phyloP scores from a whole-genome alignment of 2,797 vertebrate species.

The Argya squamiceps region DNA sequence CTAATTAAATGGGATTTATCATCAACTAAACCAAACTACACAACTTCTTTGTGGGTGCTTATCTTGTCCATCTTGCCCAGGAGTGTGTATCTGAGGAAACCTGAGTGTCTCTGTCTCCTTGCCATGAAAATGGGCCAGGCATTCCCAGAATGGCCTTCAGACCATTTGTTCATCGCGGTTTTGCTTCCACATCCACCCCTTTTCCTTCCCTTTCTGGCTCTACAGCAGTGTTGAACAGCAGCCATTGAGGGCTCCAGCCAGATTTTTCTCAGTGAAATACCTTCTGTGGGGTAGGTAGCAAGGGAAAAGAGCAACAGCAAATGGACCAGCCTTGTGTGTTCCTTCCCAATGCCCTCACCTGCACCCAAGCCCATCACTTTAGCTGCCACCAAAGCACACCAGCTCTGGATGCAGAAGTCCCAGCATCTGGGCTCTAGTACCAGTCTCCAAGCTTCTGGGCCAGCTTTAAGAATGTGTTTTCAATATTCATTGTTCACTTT shows the following conservation, averaged over 20 bases:
- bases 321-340: background rate
- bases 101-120: background rate
- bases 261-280: conserved; percentile 47
- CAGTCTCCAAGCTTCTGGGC: conserved; percentile 55
- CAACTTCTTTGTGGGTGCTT: background rate
- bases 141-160: conserved; percentile 10
- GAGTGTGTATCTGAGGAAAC: background rate
- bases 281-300: background rate
- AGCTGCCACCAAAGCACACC: conserved; percentile 5
- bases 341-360: background rate
- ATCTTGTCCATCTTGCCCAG: background rate
- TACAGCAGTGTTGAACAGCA: conserved; percentile 30
- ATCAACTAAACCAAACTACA: background rate
- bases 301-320: background rate
- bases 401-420: background rate
- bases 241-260: background rate
- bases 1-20: background rate
- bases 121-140: background rate
- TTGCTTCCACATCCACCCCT: conserved; percentile 16
- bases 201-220: conserved; percentile 24
- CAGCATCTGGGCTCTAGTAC: background rate
- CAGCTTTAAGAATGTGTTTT: conserved; percentile 70
- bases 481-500: conserved; percentile 73
- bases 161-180: background rate
- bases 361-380: background rate